A percentile compares a stretch with the other conserved stretches of the same genome.
Evolutionary conservation across 2,113 vertebrate genomes (phyloP).

Genomic region (Euleptes europaea): DNA sequence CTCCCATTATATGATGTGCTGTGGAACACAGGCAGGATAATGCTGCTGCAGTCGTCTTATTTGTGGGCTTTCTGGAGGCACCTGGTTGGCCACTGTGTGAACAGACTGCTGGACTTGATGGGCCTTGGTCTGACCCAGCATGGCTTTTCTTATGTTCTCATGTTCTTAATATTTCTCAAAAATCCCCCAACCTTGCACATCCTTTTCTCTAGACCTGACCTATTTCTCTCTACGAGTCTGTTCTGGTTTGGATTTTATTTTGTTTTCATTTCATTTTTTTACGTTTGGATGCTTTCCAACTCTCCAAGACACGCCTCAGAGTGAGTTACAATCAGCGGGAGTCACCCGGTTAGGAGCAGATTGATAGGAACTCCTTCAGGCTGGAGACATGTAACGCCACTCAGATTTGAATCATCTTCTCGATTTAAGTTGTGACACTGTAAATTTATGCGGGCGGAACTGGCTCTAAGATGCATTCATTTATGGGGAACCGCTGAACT

Average conservation of each 20-base stretch:
- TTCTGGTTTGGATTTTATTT: not conserved
- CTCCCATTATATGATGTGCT: too few relatives aligned
- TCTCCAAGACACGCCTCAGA: not conserved
- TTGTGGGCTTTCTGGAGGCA: too few relatives aligned
- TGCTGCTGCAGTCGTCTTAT: too few relatives aligned
- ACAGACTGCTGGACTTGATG: too few relatives aligned
- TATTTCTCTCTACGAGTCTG: not conserved
- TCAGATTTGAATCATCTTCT: not conserved
- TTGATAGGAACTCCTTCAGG: constrained; percentile 4
- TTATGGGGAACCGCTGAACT: constrained; percentile 13
- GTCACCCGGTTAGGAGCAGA: not conserved
- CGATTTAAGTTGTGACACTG: not conserved
- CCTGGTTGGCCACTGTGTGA: too few relatives aligned
- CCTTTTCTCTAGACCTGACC: not conserved
- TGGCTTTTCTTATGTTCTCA: too few relatives aligned
- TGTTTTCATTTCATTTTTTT: not conserved
- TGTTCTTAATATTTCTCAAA: too few relatives aligned
- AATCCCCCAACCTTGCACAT: not conserved
- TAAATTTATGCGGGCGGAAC: constrained; percentile 6
- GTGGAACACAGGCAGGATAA: too few relatives aligned
- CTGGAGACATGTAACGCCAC: not conserved
- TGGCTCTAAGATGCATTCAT: not conserved
- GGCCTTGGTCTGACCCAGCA: too few relatives aligned
- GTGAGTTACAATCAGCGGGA: not conserved
- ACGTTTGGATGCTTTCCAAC: not conserved